Base-by-base conservation (phyloP, 2,797 vertebrate species). In the Anabas testudineus region DNA sequence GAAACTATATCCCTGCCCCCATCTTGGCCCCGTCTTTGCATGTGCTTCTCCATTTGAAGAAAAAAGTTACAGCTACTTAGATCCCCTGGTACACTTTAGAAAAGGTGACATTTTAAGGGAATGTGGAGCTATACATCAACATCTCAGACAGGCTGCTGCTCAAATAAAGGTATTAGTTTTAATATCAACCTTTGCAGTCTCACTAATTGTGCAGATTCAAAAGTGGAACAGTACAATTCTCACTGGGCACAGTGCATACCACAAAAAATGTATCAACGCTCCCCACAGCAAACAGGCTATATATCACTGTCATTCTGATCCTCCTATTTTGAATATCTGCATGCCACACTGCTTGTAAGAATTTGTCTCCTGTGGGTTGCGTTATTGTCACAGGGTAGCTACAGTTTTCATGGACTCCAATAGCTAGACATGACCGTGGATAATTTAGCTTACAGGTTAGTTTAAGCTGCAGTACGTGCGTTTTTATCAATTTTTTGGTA, bases 261-360 rank as follows among this genome's bases (percentile, higher is more conserved):
- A 49, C 32, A 58, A 79, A 58, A 80, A 78, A 81, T 46, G 39
- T 64, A 51, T 32, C 22, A 10, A 52, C 71, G 71, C 76, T 77
- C 74, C 62, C 41, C 52, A 36, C 34, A 41, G 67, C 54, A 72
- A 84, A 78, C 18, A 67, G 71, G 80, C 77, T 19, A 87, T 90
- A 71, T 59, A 88, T 91, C 88, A 90, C 74, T 89, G 88, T 90
- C 84, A 86, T 34, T 54, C 54, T 5, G 0, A 34, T 67, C 37
- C 52, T 64, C 42, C 53, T 66, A 55, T 70, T 84, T 64, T 81
- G 74, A 88, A 84, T 83, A 82, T 81, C 36, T 71, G 61, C 70
- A 74, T 62, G n/a, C 58, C 21, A 54, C 42, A 43, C 18, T 34
- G 34, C 43, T 49, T 74, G 37, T 22, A 39, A 66, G 54, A 69